Evolutionary conservation across 2,888 invertebrate species (phyloP).

Genomic region (Chloroclystis v-ata): DNA sequence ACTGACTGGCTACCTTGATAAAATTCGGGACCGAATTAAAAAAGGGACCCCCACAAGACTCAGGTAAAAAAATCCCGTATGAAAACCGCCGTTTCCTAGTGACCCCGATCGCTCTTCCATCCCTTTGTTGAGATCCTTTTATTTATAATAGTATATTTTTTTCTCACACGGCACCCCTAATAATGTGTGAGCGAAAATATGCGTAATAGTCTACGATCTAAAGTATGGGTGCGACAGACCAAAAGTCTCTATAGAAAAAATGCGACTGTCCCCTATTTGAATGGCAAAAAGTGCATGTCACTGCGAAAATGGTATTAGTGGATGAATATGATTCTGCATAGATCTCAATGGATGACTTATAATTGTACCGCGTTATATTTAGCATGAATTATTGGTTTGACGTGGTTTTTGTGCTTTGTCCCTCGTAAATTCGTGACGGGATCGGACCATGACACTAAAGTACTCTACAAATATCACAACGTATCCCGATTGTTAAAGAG

Average conservation of each 20-base stretch:
- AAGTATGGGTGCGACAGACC: conserved; percentile 41
- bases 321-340: conserved; percentile 74
- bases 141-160: conserved; percentile 77
- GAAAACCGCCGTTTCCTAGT: conserved; percentile 78
- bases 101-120: conserved; percentile 77
- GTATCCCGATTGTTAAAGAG: conserved; percentile 6
- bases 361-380: conserved; percentile 74
- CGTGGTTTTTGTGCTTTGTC: conserved; percentile 53
- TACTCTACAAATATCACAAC: conserved; percentile 12
- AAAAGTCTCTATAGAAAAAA: conserved; percentile 60
- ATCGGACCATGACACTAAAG: conserved; percentile 16
- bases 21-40: conserved; percentile 61
- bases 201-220: conserved; percentile 61
- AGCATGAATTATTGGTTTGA: conserved; percentile 76
- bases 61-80: conserved; percentile 77
- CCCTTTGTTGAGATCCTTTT: conserved; percentile 72
- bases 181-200: conserved; percentile 74
- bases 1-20: conserved; percentile 72
- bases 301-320: conserved; percentile 72
- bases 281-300: conserved; percentile 78
- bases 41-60: conserved; percentile 65
- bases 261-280: conserved; percentile 73
- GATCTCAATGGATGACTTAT: conserved; percentile 75
- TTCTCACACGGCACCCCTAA: conserved; percentile 76
- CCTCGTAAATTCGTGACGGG: conserved; percentile 14